Conservation (phyloP, 92 coral and sea anemone species). For the Phenganax marumi region DNA sequence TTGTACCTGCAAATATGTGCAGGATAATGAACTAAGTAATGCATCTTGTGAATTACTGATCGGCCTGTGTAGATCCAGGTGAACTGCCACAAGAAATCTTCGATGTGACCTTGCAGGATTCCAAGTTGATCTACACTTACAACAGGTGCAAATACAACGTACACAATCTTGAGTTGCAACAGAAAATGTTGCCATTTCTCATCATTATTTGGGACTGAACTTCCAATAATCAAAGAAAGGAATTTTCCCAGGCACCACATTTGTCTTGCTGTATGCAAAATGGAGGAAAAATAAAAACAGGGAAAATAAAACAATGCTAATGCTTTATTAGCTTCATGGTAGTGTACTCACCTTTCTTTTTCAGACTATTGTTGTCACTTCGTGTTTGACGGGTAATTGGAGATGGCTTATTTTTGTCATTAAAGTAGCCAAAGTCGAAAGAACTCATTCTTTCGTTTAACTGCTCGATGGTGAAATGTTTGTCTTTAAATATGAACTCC, state of each 20-base stretch:
- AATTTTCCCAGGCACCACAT: slow-evolving; percentile 59
- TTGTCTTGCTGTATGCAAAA: slow-evolving; percentile 50
- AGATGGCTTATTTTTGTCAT: too few relatives aligned
- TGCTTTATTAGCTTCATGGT: too few relatives aligned
- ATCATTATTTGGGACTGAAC: slow-evolving; percentile 47
- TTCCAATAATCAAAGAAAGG: slow-evolving; percentile 52
- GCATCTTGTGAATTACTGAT: slow-evolving; percentile 65
- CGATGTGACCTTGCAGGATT: slow-evolving; percentile 53
- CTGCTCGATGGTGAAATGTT: background rate
- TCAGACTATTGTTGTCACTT: background rate
- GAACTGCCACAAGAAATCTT: slow-evolving; percentile 50
- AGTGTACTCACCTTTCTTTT: too few relatives aligned
- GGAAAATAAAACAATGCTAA: too few relatives aligned
- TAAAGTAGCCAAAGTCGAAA: background rate
- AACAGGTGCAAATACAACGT: slow-evolving; percentile 52
- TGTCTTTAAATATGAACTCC: too few relatives aligned
- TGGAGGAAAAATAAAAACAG: background rate
- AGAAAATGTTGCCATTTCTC: slow-evolving; percentile 55
- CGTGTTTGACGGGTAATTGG: background rate
- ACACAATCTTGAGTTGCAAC: slow-evolving; percentile 28
- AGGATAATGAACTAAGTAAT: slow-evolving; percentile 60
- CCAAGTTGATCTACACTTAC: slow-evolving; percentile 40
- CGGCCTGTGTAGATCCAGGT: slow-evolving; percentile 48
- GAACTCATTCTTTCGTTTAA: background rate
- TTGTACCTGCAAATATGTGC: background rate